Base-by-base conservation (phyloP, 1,140 invertebrate species). In the Macrosteles quadrilineatus region DNA sequence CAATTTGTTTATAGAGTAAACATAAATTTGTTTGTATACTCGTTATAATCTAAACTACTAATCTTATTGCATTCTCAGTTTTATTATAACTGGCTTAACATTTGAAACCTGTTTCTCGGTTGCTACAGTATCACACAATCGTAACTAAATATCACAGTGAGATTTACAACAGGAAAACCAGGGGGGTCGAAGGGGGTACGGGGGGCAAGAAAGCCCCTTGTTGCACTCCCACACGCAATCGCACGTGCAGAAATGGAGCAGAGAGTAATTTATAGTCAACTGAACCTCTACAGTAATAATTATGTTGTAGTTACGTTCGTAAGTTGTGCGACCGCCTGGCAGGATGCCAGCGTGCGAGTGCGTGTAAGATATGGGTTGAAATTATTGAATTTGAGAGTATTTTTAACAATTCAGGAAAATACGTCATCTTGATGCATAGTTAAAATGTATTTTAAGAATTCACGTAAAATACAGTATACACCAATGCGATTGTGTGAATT, bases 191-290 rank as follows among this genome's bases (percentile, higher is more conserved):
- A 9, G 17, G 17, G 36, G 36, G 36, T 17, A 40, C 6, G 6
- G 36, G 47, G 14, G 47, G 2, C 47, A 50, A 50, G 47, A 6
- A 4, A 50, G 6, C 14, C 2, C 47, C 47, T 50, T 50, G 47
- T 50, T 17, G n/a, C n/a, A 50, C 47, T 50, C 47, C 47, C 47
- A 50, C 47, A 21, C n/a, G 14, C 47, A 4, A n/a, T 3, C 14
- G 14, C 47, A 21, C 47, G 47, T 19, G 47, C 47, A 19, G 47
- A 50, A 50, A 50, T 50, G 47, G 47, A 50, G 47, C 47, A 50
- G 14, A 4, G 6, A 50, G 14, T 17, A 50, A 19, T 50, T 50
- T 50, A 17, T 17, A 21, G 47, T 3, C 4, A 17, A n/a, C 47
- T 19, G 14, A 50, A 50, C 47, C 21, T 19, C 47, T 50, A 9